Evolutionary conservation across 2,888 invertebrate species (phyloP), one percentile per base, ranked within the genome.

Genomic region (Phortica magna): DNA sequence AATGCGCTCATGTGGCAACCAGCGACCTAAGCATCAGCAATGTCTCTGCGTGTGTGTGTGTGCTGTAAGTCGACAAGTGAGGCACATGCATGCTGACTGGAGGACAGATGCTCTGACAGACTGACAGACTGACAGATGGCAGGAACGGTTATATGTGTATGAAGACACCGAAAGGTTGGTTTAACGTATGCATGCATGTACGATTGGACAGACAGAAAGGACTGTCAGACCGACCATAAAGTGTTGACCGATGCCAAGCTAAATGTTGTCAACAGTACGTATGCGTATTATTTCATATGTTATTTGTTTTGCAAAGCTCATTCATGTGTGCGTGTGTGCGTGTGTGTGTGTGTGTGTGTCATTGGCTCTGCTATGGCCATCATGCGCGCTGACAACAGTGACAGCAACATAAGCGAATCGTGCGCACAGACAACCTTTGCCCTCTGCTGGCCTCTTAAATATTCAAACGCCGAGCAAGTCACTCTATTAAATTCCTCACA

Each of bases 401-500:
- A 31, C 31, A 31, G 31, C 5, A 31, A 31, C 31, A 31, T 31
- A 31, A 31, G 31, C 31, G 31, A 31, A 31, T 31, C 31, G 31
- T 31, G 31, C 9, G 3, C 48, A 14, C 2, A 12, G 9, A 2
- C 2, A 48, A 48, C 48, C 9, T 48, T 48, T 48, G 10, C 48
- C 43, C 48, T 48, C 10, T n/a, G 6, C 7, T n/a, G 57, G 59
- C 59, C 19, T 7, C 2, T 59, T 59, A 2, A n/a, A 31, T 7
- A 59, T 59, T n/a, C n/a, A 9, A 48, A 48, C 59, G 17, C 59
- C 10, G n/a, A 17, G 48, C 14, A 59, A 59, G 19, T 48, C 48
- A 12, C 48, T 79, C 76, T 79, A 83, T 84, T 83, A 83, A 84
- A 85, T 84, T 84, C 83, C 77, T 75, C 48, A 48, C 7, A 14